Conservation (phyloP, 2,113 vertebrate genomes). For the Tilapia sparmanii region DNA sequence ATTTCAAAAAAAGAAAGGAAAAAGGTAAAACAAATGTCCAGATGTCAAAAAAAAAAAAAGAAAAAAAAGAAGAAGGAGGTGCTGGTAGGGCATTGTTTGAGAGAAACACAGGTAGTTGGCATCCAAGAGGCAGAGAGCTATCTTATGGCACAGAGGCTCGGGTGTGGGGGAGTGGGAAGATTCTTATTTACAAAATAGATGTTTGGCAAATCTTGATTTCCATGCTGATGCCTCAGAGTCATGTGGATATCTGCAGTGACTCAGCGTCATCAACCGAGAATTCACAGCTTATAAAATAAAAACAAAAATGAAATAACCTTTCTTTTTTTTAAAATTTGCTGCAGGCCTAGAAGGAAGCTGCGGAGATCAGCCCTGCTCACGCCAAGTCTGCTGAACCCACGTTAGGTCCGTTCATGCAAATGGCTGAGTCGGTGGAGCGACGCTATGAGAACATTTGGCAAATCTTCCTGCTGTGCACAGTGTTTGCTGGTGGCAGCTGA, state of each 20-base stretch:
- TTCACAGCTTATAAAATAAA: constrained; percentile 66
- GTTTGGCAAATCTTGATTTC: constrained; percentile 61
- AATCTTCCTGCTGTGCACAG: constrained; percentile 43
- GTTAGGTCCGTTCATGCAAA: constrained; percentile 57
- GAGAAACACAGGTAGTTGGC: constrained; percentile 55
- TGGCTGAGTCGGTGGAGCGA: constrained; percentile 11
- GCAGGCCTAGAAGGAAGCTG: constrained; percentile 17
- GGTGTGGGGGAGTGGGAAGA: constrained; percentile 34
- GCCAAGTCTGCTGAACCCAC: constrained; percentile 42
- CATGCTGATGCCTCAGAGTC: constrained; percentile 27
- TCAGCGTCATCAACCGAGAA: constrained; percentile 12
- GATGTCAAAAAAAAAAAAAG: not conserved
- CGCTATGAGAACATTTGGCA: constrained; percentile 45
- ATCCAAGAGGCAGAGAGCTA: constrained; percentile 55
- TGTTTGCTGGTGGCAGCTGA: constrained; percentile 42
- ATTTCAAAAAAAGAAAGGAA: not conserved
- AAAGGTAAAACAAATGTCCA: constrained; percentile 45
- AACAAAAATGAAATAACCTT: not conserved
- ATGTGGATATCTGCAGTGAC: constrained; percentile 3
- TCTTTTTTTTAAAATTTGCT: not conserved
- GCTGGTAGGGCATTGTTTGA: constrained; percentile 57
- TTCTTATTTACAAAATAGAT: constrained; percentile 68
- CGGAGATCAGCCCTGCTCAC: constrained; percentile 26
- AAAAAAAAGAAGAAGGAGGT: constrained; percentile 15
- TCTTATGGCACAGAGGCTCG: constrained; percentile 62